Conservation (phyloP, 1,140 invertebrate species). For the Coenobita brevimanus region DNA sequence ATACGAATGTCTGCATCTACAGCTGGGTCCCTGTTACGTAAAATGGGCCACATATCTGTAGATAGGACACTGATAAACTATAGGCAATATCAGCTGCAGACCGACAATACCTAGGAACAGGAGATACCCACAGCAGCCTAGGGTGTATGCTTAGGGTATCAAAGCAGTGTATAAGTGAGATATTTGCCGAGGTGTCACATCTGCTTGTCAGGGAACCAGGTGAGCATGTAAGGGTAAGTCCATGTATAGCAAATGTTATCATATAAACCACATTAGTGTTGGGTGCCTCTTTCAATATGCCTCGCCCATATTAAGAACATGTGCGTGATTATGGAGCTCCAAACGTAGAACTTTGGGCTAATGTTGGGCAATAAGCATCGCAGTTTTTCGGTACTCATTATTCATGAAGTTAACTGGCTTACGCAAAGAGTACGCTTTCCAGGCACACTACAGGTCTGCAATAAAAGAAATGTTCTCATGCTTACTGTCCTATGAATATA, state of each 20-base stretch:
- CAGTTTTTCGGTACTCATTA: background rate
- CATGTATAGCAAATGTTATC: too few species aligned
- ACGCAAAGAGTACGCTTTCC: background rate
- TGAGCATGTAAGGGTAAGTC: background rate
- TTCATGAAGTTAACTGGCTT: background rate
- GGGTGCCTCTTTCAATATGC: background rate
- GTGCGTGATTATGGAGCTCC: background rate
- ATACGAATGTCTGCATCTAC: background rate
- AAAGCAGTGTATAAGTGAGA: slow-evolving; percentile 2
- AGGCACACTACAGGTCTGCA: background rate
- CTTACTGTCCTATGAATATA: background rate
- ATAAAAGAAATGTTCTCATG: background rate
- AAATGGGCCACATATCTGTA: background rate
- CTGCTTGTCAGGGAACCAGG: background rate
- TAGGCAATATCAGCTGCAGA: slow-evolving; percentile 5
- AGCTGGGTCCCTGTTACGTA: background rate
- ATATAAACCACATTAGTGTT: too few species aligned
- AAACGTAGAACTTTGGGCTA: background rate
- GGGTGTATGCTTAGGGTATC: background rate
- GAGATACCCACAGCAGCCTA: background rate
- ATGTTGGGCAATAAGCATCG: background rate
- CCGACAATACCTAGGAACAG: slow-evolving; percentile 5
- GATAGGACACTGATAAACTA: background rate
- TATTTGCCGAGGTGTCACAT: background rate
- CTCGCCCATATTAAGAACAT: background rate